phyloP scores from a whole-genome alignment of 2,797 vertebrate species.

The Poecilia velifera region DNA sequence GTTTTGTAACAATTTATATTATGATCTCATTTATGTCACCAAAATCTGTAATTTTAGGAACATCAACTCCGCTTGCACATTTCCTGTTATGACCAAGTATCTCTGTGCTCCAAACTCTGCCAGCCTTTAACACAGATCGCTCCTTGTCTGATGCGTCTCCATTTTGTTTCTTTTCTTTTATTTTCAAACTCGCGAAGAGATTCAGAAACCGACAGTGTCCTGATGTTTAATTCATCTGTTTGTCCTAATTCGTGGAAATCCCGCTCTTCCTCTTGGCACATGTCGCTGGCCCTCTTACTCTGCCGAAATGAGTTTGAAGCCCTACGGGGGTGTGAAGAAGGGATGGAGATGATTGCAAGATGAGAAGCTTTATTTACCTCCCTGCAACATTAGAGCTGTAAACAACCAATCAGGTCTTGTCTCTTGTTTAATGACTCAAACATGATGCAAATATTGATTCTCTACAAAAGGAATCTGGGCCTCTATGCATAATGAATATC shows the following conservation, averaged over 20 bases:
- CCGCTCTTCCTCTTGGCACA: conserved; percentile 11
- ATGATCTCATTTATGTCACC: neutral
- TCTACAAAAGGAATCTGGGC: conserved; percentile 41
- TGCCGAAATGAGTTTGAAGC: neutral
- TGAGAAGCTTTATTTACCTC: conserved; percentile 24
- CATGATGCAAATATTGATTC: conserved; percentile 45
- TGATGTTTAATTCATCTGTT: conserved; percentile 66
- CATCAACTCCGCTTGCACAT: conserved; percentile 13
- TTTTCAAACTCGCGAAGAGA: conserved; percentile 14
- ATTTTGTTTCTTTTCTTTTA: neutral
- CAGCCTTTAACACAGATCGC: neutral
- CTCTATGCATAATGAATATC: conserved; percentile 43
- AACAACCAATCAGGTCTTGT: conserved; percentile 51
- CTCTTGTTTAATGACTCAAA: conserved; percentile 58
- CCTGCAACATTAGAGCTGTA: conserved; percentile 17
- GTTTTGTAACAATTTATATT: neutral
- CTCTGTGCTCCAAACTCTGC: no score
- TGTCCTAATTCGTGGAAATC: conserved; percentile 50
- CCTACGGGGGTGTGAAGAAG: neutral
- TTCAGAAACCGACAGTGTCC: conserved; percentile 3
- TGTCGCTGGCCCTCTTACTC: conserved; percentile 17
- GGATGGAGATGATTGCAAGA: neutral
- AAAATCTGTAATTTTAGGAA: neutral
- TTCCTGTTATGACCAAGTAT: conserved; percentile 52
- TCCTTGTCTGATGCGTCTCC: conserved; percentile 21